Percentiles rank a stretch among this genome's conserved stretches.
Evolutionary conservation across 2,797 vertebrate species (phyloP).

Genomic region (Monodelphis domestica): DNA sequence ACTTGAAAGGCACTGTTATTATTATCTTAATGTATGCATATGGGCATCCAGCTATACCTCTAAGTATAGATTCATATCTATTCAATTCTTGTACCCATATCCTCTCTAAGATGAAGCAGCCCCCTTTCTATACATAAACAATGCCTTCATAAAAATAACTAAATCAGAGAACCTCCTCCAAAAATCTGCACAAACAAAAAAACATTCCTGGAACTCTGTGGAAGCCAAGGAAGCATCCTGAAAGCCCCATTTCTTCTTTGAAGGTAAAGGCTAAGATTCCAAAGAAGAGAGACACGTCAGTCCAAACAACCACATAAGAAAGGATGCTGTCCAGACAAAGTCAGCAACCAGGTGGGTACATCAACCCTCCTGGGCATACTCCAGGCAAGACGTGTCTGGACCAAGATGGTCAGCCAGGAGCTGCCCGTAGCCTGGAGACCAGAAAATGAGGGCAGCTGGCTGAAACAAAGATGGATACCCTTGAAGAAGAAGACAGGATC

Average conservation of each 20-base stretch:
- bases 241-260: background rate
- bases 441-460: background rate
- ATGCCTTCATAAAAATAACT: background rate
- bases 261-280: background rate
- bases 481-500: background rate
- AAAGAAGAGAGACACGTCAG: background rate
- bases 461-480: slow-evolving; percentile 29
- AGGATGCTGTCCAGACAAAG: slow-evolving; percentile 23
- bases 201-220: background rate
- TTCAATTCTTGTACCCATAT: background rate
- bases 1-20: background rate
- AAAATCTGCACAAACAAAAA: background rate
- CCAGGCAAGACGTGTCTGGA: slow-evolving; percentile 28
- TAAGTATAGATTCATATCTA: background rate
- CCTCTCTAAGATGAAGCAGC: background rate
- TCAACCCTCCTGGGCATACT: slow-evolving; percentile 37
- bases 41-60: background rate
- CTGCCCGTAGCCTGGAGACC: slow-evolving; percentile 7
- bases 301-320: slow-evolving; percentile 4
- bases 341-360: slow-evolving; percentile 53
- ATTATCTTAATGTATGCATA: background rate
- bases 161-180: background rate
- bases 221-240: slow-evolving; percentile 22
- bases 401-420: background rate
- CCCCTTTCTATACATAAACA: background rate